A percentile compares a stretch with the other conserved stretches of the same genome.
phyloP scores from a whole-genome alignment of 2,888 invertebrate species.

The Lepas anatifera region DNA sequence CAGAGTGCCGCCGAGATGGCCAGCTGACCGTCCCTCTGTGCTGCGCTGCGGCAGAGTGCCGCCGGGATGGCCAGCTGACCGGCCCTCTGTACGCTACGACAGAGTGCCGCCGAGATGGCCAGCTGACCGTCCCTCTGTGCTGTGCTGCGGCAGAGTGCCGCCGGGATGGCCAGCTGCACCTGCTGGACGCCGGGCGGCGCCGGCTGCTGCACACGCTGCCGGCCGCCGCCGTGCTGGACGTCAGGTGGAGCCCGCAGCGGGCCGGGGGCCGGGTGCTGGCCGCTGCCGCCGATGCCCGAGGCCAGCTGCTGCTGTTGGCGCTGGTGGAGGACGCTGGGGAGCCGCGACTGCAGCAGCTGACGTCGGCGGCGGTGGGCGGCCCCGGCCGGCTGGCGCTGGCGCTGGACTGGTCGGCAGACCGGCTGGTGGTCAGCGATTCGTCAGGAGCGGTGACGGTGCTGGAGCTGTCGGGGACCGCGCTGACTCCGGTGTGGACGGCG shows the following conservation, averaged over 20 bases:
- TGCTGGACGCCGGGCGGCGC: conserved; percentile 44
- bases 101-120: too few relatives aligned
- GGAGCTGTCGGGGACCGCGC: neutral
- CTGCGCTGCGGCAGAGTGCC: neutral
- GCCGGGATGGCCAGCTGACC: conserved; percentile 46
- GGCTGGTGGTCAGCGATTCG: neutral
- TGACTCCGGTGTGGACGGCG: neutral
- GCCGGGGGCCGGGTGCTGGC: conserved; percentile 45
- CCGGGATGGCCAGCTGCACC: conserved; percentile 48
- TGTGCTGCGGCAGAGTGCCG: conserved; percentile 30
- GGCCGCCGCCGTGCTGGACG: conserved; percentile 67
- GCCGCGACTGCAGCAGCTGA: neutral
- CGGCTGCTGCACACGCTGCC: conserved; percentile 47
- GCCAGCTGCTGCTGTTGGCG: conserved; percentile 51
- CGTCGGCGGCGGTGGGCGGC: neutral
- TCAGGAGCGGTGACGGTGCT: neutral
- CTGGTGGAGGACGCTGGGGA: conserved; percentile 30
- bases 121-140: conserved; percentile 44
- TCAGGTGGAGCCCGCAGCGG: conserved; percentile 65
- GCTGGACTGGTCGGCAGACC: neutral
- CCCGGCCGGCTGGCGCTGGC: neutral
- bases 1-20: too few relatives aligned
- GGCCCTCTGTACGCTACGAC: too few relatives aligned
- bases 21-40: too few relatives aligned
- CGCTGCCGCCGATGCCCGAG: conserved; percentile 59